Evolutionary conservation across 2,797 vertebrate species (phyloP), one percentile per base, ranked within the genome.

Genomic region (Neosilurus mollespiculum): DNA sequence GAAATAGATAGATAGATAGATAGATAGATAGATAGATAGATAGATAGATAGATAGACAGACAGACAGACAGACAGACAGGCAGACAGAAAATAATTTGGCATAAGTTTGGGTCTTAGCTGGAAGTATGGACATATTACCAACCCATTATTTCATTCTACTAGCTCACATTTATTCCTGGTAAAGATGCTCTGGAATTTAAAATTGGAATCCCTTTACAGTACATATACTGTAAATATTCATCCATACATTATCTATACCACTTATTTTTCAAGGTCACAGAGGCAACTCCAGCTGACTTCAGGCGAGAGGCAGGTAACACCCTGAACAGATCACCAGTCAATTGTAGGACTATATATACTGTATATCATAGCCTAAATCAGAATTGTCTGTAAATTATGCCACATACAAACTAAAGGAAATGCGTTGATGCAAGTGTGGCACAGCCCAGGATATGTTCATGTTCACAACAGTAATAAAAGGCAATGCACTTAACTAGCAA

Each of bases 1-100:
- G 93, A 70, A 66, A 58, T 37, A 34, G 85, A 62, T 10, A 26
- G n/a, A 26, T 4, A 64, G 62, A 64, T 14, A 64, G 24, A 34
- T 16, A 22, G 34, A 69, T 3, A 30, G 65, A 37, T 4, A 43
- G 20, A 51, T 6, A n/a, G 43, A 69, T 8, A 3, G 26, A 66
- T 3, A 6, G 9, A 22, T 22, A 22, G 67, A 70, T 12, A 4
- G 34, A 69, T 22, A 22, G 4, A 69, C 2, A 69, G 37, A 70
- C 10, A 18, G 30, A 67, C 0, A 37, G 7, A n/a, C n/a, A n/a
- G n/a, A n/a, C n/a, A n/a, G n/a, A n/a, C n/a, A n/a, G n/a, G n/a
- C n/a, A n/a, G n/a, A n/a, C n/a, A n/a, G n/a, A n/a, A 26, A 51
- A 51, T 56, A 0, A 0, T 34, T 58, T 20, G 26, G 26, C 10